Evolutionary conservation across 2,888 invertebrate species (phyloP), one percentile per base, ranked within the genome.

Genomic region (Suillia variegata): DNA sequence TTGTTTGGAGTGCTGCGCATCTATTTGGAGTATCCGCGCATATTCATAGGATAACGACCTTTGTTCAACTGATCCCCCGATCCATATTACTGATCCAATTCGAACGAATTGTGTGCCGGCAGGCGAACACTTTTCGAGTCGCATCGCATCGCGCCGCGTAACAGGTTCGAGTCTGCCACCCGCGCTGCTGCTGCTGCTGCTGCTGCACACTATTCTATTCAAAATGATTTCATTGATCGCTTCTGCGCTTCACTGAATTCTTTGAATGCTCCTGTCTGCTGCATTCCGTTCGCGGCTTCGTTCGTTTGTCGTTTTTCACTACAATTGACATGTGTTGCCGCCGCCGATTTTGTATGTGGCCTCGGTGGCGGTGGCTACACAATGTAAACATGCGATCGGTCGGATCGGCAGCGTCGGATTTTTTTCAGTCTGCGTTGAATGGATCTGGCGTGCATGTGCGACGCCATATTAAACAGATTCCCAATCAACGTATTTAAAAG

Each of bases 391-490:
- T 6, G 4, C 22, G 20, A 22, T 38, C 10, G 38, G 6, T 31
- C 31, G 31, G 31, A 6, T 8, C 31, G 12, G 38, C 15, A 38
- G 38, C 45, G 3, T 20, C n/a, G 38, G 12, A 38, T 38, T 38
- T 17, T 20, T 17, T 18, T 45, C 45, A n/a, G n/a, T n/a, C n/a
- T n/a, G n/a, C 20, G 18, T 45, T 20, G 45, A 45, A 4, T 45
- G 45, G 4, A 54, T 56, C 62, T 62, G 62, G 60, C 60, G 49
- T 56, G 62, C 56, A 64, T 61, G 61, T 62, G 64, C 61, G 62
- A 65, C 53, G 57, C 58, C 57, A 59, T 58, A 59, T 61, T 65
- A 62, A 62, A 61, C 64, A 62, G 64, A 65, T 62, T 65, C 62
- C 64, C 64, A 65, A n/a, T 62, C 62, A 62, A 61, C 53, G 61